phyloP scores from a whole-genome alignment of 1,140 invertebrate genomes.

The Oscheius sp. region DNA sequence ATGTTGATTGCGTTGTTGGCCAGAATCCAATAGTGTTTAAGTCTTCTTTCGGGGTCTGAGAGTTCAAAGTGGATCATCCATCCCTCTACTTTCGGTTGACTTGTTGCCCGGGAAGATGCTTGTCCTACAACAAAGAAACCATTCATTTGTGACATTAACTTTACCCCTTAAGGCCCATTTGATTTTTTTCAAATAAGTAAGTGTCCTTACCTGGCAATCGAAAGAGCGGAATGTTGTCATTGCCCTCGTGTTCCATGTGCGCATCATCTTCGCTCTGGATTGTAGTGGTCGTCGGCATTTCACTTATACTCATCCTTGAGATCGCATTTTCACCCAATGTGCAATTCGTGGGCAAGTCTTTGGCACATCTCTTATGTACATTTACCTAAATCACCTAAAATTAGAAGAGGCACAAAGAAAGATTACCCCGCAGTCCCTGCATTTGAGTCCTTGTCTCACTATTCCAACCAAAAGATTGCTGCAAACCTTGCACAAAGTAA shows the following conservation, averaged over 20 bases:
- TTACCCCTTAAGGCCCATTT: neutral
- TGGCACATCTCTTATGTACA: constrained; percentile 60
- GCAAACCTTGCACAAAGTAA: constrained; percentile 60
- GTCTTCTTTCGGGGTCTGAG: constrained; percentile 47
- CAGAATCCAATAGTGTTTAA: constrained; percentile 58
- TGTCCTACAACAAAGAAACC: constrained; percentile 45
- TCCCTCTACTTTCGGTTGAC: constrained; percentile 54
- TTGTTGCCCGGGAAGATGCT: constrained; percentile 42
- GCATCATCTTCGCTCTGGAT: neutral
- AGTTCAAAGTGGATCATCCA: constrained; percentile 59
- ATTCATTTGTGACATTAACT: constrained; percentile 1
- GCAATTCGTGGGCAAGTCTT: constrained; percentile 47
- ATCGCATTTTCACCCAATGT: constrained; percentile 55
- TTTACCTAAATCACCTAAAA: constrained; percentile 51
- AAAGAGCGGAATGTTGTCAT: constrained; percentile 31
- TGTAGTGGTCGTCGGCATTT: constrained; percentile 17
- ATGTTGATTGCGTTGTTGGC: constrained; percentile 52
- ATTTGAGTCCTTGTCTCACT: constrained; percentile 58
- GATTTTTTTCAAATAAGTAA: neutral
- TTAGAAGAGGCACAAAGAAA: neutral
- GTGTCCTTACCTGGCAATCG: constrained; percentile 22
- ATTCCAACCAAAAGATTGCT: constrained; percentile 58
- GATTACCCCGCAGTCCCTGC: constrained; percentile 57
- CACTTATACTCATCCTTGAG: constrained; percentile 46
- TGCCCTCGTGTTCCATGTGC: neutral